phyloP scores from a whole-genome alignment of 2,797 vertebrate species.

The Nannoperca obscura region DNA sequence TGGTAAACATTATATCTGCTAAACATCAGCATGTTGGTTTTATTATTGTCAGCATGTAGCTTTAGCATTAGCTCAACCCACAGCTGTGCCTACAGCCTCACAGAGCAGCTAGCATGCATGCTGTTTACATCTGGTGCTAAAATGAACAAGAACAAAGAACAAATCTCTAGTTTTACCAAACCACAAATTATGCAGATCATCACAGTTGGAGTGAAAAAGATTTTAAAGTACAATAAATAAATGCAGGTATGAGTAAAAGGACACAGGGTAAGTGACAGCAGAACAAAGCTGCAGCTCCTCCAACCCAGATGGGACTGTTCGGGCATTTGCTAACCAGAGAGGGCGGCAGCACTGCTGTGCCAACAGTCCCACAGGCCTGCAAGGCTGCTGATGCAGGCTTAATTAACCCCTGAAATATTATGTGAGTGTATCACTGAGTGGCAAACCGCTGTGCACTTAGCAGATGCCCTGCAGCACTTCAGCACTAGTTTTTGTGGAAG shows the following conservation, averaged over 20 bases:
- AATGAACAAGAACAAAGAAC: no score
- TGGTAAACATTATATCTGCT: not conserved
- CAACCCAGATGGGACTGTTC: constrained; percentile 45
- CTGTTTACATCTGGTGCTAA: not conserved
- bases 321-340: constrained; percentile 73
- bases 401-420: constrained; percentile 28
- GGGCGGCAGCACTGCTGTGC: constrained; percentile 57
- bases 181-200: not conserved
- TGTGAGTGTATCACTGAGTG: constrained; percentile 24
- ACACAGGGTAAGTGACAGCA: constrained; percentile 10
- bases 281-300: constrained; percentile 32
- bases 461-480: constrained; percentile 44
- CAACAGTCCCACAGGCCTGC: constrained; percentile 51
- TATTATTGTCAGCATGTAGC: not conserved
- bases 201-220: not conserved
- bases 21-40: not conserved
- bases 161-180: not conserved
- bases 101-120: not conserved
- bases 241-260: not conserved
- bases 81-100: not conserved
- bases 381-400: constrained; percentile 52
- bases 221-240: not conserved
- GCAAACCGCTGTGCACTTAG: constrained; percentile 53
- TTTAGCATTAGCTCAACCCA: not conserved
- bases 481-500: not conserved